A percentile compares a stretch with the other conserved stretches of the same genome.
phyloP scores from a whole-genome alignment of 2,113 vertebrate genomes.

The Gavialis gangeticus region DNA sequence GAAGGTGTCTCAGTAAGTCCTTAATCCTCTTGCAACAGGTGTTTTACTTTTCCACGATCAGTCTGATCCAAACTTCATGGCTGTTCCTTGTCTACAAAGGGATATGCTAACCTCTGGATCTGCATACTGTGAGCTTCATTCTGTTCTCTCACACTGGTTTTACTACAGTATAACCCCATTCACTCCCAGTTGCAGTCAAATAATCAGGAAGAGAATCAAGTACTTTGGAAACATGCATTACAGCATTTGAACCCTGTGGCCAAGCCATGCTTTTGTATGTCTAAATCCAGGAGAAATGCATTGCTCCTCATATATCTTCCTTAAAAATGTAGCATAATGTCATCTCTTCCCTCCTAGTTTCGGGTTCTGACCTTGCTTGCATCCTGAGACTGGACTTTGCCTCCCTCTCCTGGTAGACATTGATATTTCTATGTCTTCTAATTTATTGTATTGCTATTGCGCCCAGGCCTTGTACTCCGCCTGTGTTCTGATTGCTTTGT shows the following conservation, averaged over 20 bases:
- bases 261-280: not conserved
- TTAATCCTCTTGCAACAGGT: not conserved
- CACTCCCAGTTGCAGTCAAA: not conserved
- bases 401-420: not conserved
- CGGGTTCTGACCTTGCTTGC: not conserved
- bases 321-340: not conserved
- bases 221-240: not conserved
- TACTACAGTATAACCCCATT: not conserved
- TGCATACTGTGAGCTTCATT: not conserved
- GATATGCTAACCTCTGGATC: not conserved
- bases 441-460: not conserved
- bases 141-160: not conserved
- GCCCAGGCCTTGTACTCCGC: not conserved
- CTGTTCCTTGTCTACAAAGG: not conserved
- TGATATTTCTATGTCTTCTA: not conserved
- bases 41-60: not conserved
- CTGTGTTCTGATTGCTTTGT: not conserved
- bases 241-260: not conserved
- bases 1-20: rapidly evolving
- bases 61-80: not conserved
- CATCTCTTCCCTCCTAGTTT: not conserved
- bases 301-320: not conserved
- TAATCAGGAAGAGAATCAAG: not conserved
- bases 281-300: not conserved
- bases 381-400: not conserved